Percentiles rank a stretch among this genome's conserved stretches.
These are phyloP conservation scores for Odontesthes bonariensis DNA, from an alignment of 2,113 vertebrate species.

Conservation along the genomic window DNA sequence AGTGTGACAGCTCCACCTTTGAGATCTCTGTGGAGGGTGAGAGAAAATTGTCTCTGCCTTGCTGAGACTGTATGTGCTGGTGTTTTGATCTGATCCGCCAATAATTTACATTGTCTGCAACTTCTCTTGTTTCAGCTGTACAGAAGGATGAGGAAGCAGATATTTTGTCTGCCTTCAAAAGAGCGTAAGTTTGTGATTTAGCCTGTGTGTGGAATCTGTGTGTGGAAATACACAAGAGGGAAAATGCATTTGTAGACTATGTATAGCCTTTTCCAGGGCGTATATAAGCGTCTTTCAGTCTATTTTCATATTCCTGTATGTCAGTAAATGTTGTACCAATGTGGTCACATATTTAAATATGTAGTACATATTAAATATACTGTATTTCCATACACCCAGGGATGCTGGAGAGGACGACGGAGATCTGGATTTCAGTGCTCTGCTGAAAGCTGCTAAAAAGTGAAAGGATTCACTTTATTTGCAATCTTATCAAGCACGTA, in stretches of 20 bases:
- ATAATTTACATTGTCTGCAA: slow-evolving; percentile 49
- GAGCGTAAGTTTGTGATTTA: slow-evolving; percentile 80
- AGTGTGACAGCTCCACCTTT: slow-evolving; percentile 89
- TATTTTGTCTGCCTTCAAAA: slow-evolving; percentile 87
- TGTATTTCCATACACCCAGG: slow-evolving; percentile 65
- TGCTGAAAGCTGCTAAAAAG: slow-evolving; percentile 90
- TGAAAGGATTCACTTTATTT: slow-evolving; percentile 55
- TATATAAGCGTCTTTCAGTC: slow-evolving; percentile 17
- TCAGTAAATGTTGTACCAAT: background rate
- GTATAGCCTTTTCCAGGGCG: slow-evolving; percentile 16
- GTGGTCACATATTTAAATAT: background rate
- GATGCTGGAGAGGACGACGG: slow-evolving; percentile 85
- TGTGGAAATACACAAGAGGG: slow-evolving; percentile 4
- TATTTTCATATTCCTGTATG: background rate
- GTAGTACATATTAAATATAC: background rate
- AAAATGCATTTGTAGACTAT: slow-evolving; percentile 12
- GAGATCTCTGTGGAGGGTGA: slow-evolving; percentile 87
- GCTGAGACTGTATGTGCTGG: background rate
- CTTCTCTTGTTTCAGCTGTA: slow-evolving; percentile 77
- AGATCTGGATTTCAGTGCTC: slow-evolving; percentile 89
- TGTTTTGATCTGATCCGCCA: slow-evolving; percentile 46
- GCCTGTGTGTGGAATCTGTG: background rate
- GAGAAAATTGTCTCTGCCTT: slow-evolving; percentile 30
- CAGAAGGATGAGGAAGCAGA: slow-evolving; percentile 68
- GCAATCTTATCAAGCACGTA: background rate